These are phyloP conservation scores for Tokudaia muenninki DNA, from an alignment of 2,797 vertebrate genomes.

Conservation along the genomic window DNA sequence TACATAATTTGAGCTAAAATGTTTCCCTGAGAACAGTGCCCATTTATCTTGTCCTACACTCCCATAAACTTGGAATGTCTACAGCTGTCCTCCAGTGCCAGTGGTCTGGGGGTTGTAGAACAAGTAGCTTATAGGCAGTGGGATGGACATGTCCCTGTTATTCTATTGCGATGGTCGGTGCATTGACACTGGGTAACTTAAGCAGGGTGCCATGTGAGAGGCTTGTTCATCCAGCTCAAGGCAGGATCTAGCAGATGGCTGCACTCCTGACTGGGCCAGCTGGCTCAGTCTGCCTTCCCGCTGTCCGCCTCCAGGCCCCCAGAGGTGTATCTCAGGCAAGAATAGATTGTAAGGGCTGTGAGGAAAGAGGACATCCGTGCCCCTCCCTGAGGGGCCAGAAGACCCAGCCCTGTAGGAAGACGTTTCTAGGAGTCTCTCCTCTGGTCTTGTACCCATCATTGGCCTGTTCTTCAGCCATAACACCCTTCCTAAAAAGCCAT, in stretches of 20 bases:
- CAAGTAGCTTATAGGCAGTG: background rate
- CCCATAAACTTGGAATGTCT: background rate
- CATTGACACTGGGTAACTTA: background rate
- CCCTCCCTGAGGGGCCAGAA: background rate
- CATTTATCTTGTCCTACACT: background rate
- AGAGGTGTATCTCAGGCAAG: background rate
- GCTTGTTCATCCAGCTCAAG: background rate
- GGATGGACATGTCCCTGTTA: background rate
- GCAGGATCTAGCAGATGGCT: background rate
- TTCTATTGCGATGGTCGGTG: background rate
- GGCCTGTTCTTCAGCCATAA: background rate
- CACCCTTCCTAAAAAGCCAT: constrained; percentile 7
- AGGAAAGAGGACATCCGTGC: background rate
- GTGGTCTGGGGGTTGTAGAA: background rate
- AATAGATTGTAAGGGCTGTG: background rate
- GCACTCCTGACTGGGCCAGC: background rate
- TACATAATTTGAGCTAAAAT: background rate
- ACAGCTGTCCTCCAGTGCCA: background rate
- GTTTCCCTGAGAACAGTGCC: background rate
- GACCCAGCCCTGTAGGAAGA: background rate
- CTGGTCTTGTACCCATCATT: too few species aligned
- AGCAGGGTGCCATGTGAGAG: background rate
- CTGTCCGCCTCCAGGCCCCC: background rate
- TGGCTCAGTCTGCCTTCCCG: background rate
- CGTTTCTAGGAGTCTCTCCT: background rate